Percentiles rank a stretch among this genome's conserved stretches.
Conservation (phyloP, 2,797 vertebrate species). For the Leuciscus waleckii region DNA sequence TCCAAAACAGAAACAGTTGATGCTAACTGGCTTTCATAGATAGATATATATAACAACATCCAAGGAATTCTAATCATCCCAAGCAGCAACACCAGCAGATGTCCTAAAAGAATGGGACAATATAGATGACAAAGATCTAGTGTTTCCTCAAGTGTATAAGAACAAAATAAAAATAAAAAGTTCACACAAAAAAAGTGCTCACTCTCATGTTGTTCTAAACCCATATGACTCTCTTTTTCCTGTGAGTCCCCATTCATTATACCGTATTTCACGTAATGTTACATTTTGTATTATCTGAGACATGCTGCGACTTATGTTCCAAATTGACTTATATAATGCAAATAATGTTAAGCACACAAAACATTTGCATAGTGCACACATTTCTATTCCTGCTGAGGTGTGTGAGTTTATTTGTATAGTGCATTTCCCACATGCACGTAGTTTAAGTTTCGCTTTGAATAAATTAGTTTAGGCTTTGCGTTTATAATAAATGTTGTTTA, state of each 20-base stretch:
- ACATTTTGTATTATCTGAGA: not conserved
- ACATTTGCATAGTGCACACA: not conserved
- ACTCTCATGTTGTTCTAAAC: not conserved
- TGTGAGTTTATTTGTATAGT: no score
- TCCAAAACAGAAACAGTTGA: conserved; percentile 1
- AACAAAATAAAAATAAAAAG: not conserved
- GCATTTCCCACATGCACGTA: no score
- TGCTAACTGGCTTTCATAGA: not conserved
- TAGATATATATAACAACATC: not conserved
- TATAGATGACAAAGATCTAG: not conserved
- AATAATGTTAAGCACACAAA: not conserved
- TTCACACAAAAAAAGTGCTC: not conserved
- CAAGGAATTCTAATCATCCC: not conserved
- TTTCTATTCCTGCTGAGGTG: no score
- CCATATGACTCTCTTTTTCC: not conserved
- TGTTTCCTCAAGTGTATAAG: not conserved
- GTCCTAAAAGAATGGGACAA: not conserved
- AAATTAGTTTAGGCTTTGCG: no score
- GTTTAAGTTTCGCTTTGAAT: no score
- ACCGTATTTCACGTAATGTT: not conserved
- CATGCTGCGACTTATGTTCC: not conserved
- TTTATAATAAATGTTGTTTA: no score
- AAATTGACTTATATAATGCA: not conserved
- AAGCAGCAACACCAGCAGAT: not conserved
- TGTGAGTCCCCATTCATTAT: not conserved